Base-by-base conservation (phyloP, 2,797 vertebrate species). In the Anableps anableps region DNA sequence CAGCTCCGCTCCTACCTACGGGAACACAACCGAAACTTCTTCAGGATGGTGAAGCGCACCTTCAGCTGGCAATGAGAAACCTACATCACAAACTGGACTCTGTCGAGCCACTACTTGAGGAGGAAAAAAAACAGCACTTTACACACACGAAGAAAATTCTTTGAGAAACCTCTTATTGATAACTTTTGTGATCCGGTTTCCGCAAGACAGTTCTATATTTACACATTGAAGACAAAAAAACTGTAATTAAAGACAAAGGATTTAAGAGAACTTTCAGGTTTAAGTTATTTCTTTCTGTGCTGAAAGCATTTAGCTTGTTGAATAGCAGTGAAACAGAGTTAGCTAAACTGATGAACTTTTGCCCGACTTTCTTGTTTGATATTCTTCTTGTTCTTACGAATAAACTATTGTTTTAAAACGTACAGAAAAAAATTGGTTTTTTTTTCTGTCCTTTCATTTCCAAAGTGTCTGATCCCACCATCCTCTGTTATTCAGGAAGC, bases 21-120 rank as follows among this genome's bases (percentile, higher is more conserved):
- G 92, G 97, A 97, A 85, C 97, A 98, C 95, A 98, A 98, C 91
- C 95, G 94, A 80, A 97, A 95, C 90, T 98, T 98, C 95, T 98
- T 97, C 95, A 96, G 93, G 92, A 96, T 98, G 96, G 97, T 98
- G 82, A 97, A 96, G 93, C 97, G 96, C 88, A 97, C 96, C 29
- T 98, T 98, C 83, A 94, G 96, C 95, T 98, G 97, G 97, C 96
- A 97, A 93, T 98, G 95, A 93, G 79, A 53, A 72, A 6, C 9
- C 47, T 13, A 1, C 53, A 82, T 66, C 72, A 26, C 55, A 71
- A 47, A 74, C 26, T 0, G 29, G 77, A 89, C 90, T 83, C 78
- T 31, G 74, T 53, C 23, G 84, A 91, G 86, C 89, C 82, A 16
- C 62, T 75, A 74, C 75, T 58, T 26, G 76, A 84, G 66, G 80